Percentiles rank a stretch among this genome's conserved stretches.
Conservation (phyloP, 2,113 vertebrate genomes). For the Addax nasomaculatus region DNA sequence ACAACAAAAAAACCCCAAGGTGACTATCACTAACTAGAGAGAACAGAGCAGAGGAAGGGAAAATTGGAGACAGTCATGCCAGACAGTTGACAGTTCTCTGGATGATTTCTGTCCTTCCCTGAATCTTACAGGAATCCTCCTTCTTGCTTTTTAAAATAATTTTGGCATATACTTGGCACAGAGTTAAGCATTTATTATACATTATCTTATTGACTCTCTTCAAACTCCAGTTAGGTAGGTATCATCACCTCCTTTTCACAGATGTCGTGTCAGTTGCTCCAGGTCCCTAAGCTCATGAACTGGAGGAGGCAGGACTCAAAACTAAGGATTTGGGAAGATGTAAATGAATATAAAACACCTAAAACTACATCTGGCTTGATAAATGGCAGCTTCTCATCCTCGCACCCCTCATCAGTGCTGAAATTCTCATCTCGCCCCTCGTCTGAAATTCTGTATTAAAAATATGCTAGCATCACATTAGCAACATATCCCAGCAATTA, state of each 20-base stretch:
- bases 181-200: not conserved
- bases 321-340: not conserved
- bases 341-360: conserved; percentile 4
- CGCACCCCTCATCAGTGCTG: not conserved
- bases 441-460: conserved; percentile 4
- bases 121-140: not conserved
- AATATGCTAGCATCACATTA: not conserved
- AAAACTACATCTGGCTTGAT: not conserved
- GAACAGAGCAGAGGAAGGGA: not conserved
- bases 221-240: not conserved
- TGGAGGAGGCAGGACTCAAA: not conserved
- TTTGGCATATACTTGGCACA: not conserved
- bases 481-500: not conserved
- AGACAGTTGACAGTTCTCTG: not conserved
- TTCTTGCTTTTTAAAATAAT: not conserved
- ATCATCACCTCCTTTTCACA: not conserved
- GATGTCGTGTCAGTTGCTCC: not conserved
- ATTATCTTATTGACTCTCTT: not conserved
- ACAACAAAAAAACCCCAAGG: not conserved
- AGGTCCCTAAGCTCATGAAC: not conserved
- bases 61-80: not conserved
- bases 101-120: not conserved
- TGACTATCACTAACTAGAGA: not conserved
- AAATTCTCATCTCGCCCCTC: not conserved
- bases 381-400: not conserved